Evolutionary conservation across 2,113 vertebrate genomes (phyloP).

Genomic region (human (Homo sapiens)): GRCh38 chr3:20198001-20198500

Average conservation of each 20-base stretch:
- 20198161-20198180: background rate
- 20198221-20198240: conserved; percentile 6
- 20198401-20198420: background rate
- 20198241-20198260: background rate
- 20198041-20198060: background rate
- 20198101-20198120: background rate
- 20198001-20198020: background rate
- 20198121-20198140: background rate
- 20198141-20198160: background rate
- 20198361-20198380: background rate
- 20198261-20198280: conserved; percentile 4
- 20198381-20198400: background rate
- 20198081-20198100: background rate
- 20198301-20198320: background rate
- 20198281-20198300: background rate
- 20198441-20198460: background rate
- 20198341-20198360: background rate
- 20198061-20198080: background rate
- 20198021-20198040: too few species aligned
- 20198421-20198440: background rate
- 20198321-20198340: background rate
- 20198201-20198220: background rate
- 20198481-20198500: background rate
- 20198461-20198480: background rate
- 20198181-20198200: background rate